These are phyloP conservation scores for Stegodyphus dumicola DNA, from an alignment of 1,140 invertebrate genomes.

Conservation along the genomic window DNA sequence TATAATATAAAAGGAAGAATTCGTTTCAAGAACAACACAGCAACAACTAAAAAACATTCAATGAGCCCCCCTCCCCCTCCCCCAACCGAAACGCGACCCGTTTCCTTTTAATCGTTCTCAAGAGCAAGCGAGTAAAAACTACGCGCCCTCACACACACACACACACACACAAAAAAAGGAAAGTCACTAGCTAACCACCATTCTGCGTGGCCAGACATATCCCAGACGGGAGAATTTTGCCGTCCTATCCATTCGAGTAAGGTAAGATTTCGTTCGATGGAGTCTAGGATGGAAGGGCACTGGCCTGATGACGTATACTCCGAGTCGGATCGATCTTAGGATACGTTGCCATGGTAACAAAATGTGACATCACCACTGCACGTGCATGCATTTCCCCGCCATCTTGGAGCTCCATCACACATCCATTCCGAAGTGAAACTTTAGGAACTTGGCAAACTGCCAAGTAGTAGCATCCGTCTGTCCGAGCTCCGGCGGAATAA, in stretches of 20 bases:
- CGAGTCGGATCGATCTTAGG: slow-evolving; percentile 4
- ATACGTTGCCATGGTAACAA: slow-evolving; percentile 5
- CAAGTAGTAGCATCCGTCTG: neutral
- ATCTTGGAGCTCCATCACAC: neutral
- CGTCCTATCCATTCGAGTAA: neutral
- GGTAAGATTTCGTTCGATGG: neutral
- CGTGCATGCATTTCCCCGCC: neutral
- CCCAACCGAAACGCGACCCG: no score
- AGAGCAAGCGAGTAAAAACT: neutral
- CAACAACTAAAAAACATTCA: no score
- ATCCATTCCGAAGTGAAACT: neutral
- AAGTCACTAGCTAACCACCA: neutral
- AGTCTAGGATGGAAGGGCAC: neutral
- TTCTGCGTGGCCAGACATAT: neutral
- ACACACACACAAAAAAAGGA: neutral
- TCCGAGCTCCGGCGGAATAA: neutral
- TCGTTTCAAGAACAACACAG: no score
- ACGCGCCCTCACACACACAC: neutral
- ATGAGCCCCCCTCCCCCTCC: no score
- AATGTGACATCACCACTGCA: neutral
- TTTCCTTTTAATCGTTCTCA: no score
- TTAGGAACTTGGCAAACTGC: neutral
- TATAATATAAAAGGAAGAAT: no score
- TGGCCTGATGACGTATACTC: slow-evolving; percentile 9
- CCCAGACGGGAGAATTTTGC: neutral